Percentiles rank a stretch among this genome's conserved stretches.
These are phyloP conservation scores for Notospermus geniculatus DNA, from an alignment of 1,140 invertebrate species.

Conservation along the genomic window DNA sequence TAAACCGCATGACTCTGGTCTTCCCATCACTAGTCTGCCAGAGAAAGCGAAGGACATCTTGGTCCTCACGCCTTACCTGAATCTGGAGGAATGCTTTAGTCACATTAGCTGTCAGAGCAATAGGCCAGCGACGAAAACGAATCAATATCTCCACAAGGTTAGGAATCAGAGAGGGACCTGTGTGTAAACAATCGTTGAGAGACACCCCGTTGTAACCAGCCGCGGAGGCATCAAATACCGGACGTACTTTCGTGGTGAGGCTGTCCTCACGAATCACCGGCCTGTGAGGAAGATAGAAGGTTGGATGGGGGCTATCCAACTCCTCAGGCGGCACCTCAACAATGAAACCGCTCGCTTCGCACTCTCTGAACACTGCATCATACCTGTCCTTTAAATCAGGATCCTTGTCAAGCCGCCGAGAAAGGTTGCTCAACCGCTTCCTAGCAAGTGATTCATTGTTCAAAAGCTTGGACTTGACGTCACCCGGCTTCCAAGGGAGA, in stretches of 20 bases:
- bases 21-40: background rate
- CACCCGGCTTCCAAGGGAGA: constrained; percentile 3
- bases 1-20: background rate
- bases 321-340: background rate
- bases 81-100: constrained; percentile 19
- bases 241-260: constrained; percentile 43
- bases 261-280: constrained; percentile 36
- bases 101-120: constrained; percentile 16
- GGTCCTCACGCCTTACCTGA: too few species aligned
- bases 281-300: constrained; percentile 56
- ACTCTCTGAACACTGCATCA: background rate
- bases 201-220: constrained; percentile 29
- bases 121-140: background rate
- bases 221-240: constrained; percentile 50
- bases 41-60: constrained; percentile 12
- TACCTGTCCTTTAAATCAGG: background rate
- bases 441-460: background rate
- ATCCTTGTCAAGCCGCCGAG: background rate
- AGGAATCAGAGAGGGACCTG: constrained; percentile 17
- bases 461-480: too few species aligned
- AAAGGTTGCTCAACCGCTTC: background rate
- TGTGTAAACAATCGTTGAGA: constrained; percentile 48
- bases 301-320: background rate
- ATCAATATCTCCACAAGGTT: constrained; percentile 13
- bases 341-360: background rate